phyloP scores from a whole-genome alignment of 2,797 vertebrate genomes.

The Acrocephalus scirpaceus region DNA sequence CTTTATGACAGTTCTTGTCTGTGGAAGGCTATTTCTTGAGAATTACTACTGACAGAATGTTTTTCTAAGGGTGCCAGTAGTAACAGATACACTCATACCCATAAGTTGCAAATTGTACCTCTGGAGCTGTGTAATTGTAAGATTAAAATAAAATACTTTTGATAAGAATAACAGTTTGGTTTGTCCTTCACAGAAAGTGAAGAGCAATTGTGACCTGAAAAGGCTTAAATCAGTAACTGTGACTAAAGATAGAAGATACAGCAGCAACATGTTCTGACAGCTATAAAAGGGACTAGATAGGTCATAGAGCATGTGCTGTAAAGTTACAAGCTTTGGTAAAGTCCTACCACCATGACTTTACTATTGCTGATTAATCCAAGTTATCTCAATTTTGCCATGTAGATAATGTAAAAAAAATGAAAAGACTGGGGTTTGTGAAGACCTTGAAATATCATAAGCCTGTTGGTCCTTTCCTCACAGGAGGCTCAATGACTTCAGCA shows the following conservation, averaged over 20 bases:
- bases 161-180: not conserved
- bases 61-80: not conserved
- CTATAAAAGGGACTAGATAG: not conserved
- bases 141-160: not conserved
- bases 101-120: not conserved
- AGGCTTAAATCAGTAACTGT: not conserved
- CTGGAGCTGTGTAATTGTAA: not conserved
- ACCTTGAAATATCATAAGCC: accelerated
- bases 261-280: not conserved
- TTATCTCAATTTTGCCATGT: not conserved
- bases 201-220: not conserved
- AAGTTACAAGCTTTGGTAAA: not conserved
- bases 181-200: not conserved
- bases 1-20: not conserved
- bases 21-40: not conserved
- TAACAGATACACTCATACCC: not conserved
- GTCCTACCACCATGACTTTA: not conserved
- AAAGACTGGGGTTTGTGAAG: not conserved
- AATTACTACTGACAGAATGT: not conserved
- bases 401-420: not conserved
- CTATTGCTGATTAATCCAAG: not conserved
- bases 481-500: not conserved
- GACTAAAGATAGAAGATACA: not conserved
- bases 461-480: not conserved
- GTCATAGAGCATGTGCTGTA: not conserved